A percentile compares a stretch with the other conserved stretches of the same genome.
These are phyloP conservation scores for Brachyhypopomus gauderio DNA, from an alignment of 2,113 vertebrate genomes.

Conservation along the genomic window DNA sequence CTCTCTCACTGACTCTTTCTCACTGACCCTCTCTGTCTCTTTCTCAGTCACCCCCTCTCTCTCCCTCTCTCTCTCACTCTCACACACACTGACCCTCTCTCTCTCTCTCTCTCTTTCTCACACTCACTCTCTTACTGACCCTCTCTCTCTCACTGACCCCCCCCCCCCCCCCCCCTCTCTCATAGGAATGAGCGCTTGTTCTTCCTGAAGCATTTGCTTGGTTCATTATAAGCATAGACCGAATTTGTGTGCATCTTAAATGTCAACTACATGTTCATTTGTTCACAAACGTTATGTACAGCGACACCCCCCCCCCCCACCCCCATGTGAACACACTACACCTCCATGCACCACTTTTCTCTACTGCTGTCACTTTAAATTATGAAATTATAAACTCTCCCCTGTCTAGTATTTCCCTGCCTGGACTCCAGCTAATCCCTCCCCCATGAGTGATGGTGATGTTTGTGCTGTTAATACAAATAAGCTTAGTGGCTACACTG, in stretches of 20 bases:
- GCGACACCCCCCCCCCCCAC: neutral
- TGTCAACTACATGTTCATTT: neutral
- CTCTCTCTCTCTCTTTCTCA: slow-evolving; percentile 3
- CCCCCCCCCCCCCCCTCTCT: neutral
- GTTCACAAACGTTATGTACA: neutral
- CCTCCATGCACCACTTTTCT: too few species aligned
- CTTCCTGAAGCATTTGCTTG: slow-evolving; percentile 14
- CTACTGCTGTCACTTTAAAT: slow-evolving; percentile 27
- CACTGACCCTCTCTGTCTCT: slow-evolving; percentile 6
- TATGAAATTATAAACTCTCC: slow-evolving; percentile 24
- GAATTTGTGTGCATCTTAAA: slow-evolving; percentile 21
- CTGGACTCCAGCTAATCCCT: neutral
- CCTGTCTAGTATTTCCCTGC: slow-evolving; percentile 10
- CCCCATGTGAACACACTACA: neutral
- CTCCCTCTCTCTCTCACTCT: slow-evolving; percentile 5
- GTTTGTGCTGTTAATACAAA: slow-evolving; percentile 30
- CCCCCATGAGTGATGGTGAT: neutral
- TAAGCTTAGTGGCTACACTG: neutral
- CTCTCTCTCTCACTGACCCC: slow-evolving; percentile 9
- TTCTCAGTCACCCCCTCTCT: too few species aligned
- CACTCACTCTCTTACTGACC: slow-evolving; percentile 1
- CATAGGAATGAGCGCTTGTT: neutral
- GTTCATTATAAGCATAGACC: slow-evolving; percentile 10
- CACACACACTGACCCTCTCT: neutral
- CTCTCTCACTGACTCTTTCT: neutral